A percentile compares a stretch with the other conserved stretches of the same genome.
Conservation (phyloP, 2,113 vertebrate genomes). For the Chrysemys picta region DNA sequence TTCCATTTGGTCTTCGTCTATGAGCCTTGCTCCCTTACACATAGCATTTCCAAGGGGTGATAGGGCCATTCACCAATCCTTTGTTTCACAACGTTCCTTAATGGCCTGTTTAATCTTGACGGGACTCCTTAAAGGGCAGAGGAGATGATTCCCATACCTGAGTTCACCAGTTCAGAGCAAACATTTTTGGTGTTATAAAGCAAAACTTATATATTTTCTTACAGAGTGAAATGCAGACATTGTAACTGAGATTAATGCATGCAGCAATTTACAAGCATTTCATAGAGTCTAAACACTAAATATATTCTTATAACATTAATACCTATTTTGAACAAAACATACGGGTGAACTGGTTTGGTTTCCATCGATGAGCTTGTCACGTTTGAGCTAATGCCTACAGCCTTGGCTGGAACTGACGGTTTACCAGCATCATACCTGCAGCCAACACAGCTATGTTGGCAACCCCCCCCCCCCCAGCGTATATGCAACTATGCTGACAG, state of each 20-base stretch:
- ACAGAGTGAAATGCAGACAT: neutral
- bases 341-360: neutral
- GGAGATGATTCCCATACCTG: neutral
- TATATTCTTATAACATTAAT: neutral
- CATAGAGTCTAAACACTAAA: neutral
- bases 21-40: neutral
- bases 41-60: neutral
- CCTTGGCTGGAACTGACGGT: neutral
- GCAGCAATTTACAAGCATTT: neutral
- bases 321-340: neutral
- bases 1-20: neutral
- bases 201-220: neutral
- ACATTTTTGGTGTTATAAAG: neutral
- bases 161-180: neutral
- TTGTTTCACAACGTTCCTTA: neutral
- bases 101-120: neutral
- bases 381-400: neutral
- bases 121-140: neutral
- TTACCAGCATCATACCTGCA: neutral
- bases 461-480: neutral
- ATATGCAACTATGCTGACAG: neutral
- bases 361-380: neutral
- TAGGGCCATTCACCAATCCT: neutral
- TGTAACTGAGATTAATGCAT: neutral
- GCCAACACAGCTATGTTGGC: neutral